phyloP scores from a whole-genome alignment of 2,888 invertebrate species.

The Trissolcus japonicus region DNA sequence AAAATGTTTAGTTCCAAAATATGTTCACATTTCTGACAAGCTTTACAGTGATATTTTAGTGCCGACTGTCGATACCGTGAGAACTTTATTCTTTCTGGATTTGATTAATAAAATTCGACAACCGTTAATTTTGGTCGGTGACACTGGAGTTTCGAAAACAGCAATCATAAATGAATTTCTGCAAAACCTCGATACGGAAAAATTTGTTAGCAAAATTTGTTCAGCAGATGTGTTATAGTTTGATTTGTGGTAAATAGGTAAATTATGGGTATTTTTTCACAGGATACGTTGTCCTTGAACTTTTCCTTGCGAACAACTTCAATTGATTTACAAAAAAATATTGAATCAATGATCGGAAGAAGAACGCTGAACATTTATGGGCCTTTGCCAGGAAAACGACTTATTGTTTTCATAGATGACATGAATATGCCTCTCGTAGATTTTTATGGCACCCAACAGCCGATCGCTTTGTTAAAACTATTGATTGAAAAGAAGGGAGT shows the following conservation, averaged over 20 bases:
- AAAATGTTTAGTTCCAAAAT: slow-evolving; percentile 87
- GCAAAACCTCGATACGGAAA: slow-evolving; percentile 82
- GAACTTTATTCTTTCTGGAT: slow-evolving; percentile 86
- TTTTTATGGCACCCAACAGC: slow-evolving; percentile 94
- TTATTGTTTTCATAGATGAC: slow-evolving; percentile 94
- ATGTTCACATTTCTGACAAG: slow-evolving; percentile 83
- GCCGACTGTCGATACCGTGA: slow-evolving; percentile 91
- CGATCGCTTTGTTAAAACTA: slow-evolving; percentile 92
- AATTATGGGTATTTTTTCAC: slow-evolving; percentile 51
- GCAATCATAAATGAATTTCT: slow-evolving; percentile 91
- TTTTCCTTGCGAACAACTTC: slow-evolving; percentile 95
- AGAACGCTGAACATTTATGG: slow-evolving; percentile 93
- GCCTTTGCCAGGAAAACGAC: slow-evolving; percentile 91
- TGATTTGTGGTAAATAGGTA: not conserved
- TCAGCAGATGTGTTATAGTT: not conserved
- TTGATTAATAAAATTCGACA: slow-evolving; percentile 86
- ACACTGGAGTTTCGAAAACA: slow-evolving; percentile 95
- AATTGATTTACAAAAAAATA: slow-evolving; percentile 90
- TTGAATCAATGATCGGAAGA: slow-evolving; percentile 93
- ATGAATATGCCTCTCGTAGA: slow-evolving; percentile 96
- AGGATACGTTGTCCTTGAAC: slow-evolving; percentile 89
- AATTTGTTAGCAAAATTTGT: slow-evolving; percentile 79
- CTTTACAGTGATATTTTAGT: slow-evolving; percentile 91
- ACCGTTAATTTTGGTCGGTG: slow-evolving; percentile 91
- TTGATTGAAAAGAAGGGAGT: slow-evolving; percentile 92